Base-by-base conservation (phyloP, 1,140 invertebrate genomes). In the Caenorhabditis brenneri region DNA sequence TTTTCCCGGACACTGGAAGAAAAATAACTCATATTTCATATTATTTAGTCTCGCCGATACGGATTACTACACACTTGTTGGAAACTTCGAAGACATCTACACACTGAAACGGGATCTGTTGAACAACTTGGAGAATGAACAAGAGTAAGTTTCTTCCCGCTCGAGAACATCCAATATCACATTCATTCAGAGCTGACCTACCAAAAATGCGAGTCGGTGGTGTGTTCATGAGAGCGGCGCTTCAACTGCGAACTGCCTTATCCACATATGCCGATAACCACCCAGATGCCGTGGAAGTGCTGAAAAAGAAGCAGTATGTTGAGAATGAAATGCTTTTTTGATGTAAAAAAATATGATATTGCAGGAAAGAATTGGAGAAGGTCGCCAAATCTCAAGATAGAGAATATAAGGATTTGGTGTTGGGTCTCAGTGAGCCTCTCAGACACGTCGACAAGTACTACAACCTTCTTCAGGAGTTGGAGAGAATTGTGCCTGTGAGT, bases 191-290 rank as follows among this genome's bases (percentile, higher is more conserved):
- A 10, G 65, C 6, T 2, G 65, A 74, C 2, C 36, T 74, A 1
- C 65, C 65, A 74, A 74, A 74, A 10, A 74, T 74, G 33, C 16
- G 36, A 42, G 65, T 74, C 9, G 65, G 65, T 74, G 65, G 65
- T 10, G n/a, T 74, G 7, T 74, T 74, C 36, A 74, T 74, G 65
- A 74, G 27, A 4, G 65, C 65, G 6, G 65, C 65, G 1, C 36
- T 42, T 1, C 36, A 74, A 36, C 36, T 74, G 10, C 33, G 65
- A 2, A 42, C 33, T 3, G 36, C 65, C 0, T 29, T 74, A 10
- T 15, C n/a, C 2, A 15, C n/a, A 3, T 74, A 74, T n/a, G 65
- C 65, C 2, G 65, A 74, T 5, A 74, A 74, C 15, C 65, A 74
- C 42, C 65, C 65, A 24, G 65, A 74, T 42, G 65, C 65, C 1